These are phyloP conservation scores for Pristionchus mayeri DNA, from an alignment of 2,888 invertebrate species.

Conservation along the genomic window DNA sequence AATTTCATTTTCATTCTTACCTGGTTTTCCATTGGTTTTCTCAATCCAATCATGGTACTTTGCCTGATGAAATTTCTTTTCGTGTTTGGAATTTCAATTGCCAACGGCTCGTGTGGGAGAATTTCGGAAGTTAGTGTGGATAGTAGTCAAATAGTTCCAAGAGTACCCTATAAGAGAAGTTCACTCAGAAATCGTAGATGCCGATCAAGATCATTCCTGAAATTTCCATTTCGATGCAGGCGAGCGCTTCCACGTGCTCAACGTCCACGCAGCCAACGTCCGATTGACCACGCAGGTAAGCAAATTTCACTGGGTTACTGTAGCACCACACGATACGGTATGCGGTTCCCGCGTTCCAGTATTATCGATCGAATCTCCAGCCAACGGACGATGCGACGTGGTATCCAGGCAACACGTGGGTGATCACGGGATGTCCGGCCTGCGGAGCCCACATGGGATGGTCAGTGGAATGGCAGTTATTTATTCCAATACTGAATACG, in stretches of 20 bases:
- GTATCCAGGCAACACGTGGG: constrained; percentile 25
- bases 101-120: no score
- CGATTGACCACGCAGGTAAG: background rate
- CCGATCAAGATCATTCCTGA: no score
- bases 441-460: constrained; percentile 37
- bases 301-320: background rate
- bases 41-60: no score
- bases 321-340: background rate
- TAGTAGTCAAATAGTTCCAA: no score
- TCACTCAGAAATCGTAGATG: no score
- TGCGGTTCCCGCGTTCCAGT: no score
- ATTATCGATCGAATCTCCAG: background rate
- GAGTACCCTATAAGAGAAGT: no score
- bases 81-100: background rate
- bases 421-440: background rate
- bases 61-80: background rate
- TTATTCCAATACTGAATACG: no score
- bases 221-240: no score
- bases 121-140: no score
- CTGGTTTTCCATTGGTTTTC: no score
- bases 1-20: no score
- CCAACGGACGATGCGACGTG: constrained; percentile 10
- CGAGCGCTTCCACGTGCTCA: constrained; percentile 27
- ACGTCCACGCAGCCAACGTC: background rate
- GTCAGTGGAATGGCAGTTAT: background rate